A percentile compares a stretch with the other conserved stretches of the same genome.
Conservation (phyloP, 2,797 vertebrate species). For the Furcifer pardalis region DNA sequence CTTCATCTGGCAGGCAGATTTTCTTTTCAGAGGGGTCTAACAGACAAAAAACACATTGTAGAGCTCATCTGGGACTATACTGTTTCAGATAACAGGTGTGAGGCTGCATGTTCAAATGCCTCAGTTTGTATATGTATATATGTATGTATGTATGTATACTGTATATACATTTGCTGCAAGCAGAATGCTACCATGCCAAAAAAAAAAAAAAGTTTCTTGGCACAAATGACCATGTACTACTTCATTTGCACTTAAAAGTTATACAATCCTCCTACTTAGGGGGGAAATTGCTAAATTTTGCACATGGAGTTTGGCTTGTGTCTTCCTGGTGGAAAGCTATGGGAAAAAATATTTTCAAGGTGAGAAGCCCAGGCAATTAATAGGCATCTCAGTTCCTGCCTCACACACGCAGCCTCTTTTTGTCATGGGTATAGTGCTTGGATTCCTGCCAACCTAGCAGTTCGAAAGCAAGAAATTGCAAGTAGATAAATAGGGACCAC, state of each 20-base stretch:
- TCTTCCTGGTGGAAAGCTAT: conserved; percentile 42
- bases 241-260: neutral
- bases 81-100: neutral
- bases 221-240: neutral
- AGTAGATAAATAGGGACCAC: too few relatives aligned
- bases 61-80: neutral
- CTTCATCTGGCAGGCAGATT: conserved; percentile 37
- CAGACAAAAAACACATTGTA: neutral
- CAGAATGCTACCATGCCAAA: neutral
- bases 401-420: neutral
- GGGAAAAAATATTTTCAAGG: neutral
- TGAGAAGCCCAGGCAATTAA: neutral
- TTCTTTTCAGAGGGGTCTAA: neutral
- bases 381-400: neutral
- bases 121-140: too few relatives aligned
- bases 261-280: neutral
- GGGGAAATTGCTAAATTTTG: neutral
- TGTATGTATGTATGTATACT: too few relatives aligned
- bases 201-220: neutral
- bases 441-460: too few relatives aligned
- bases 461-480: too few relatives aligned
- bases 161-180: too few relatives aligned
- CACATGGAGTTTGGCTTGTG: neutral
- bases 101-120: neutral
- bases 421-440: too few relatives aligned